Evolutionary conservation across 2,888 invertebrate genomes (phyloP), one percentile per base, ranked within the genome.

Genomic region (Oscheius sp.): DNA sequence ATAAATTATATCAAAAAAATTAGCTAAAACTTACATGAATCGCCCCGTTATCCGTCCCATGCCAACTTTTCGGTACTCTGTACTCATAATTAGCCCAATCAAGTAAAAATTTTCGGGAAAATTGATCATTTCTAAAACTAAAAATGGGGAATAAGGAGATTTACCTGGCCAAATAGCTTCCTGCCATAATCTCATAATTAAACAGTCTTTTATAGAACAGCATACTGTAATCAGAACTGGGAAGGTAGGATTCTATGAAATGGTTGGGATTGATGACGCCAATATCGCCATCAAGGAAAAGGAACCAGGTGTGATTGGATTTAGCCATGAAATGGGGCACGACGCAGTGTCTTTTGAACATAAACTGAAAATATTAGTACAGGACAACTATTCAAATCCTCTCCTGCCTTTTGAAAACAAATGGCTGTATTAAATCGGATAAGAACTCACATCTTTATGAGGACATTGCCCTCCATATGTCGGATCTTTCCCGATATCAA

Each of bases 161-260:
- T 18, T n/a, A 77, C 77, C 71, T 75, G 21, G 79, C 71, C n/a
- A 83, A 69, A 68, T 83, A 83, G 6, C 76, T 76, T 16, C 87
- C 87, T 0, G 87, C 87, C 84, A 87, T 86, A 55, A 87, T 76
- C 73, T 87, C 87, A 7, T 82, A 81, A 68, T 86, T 85, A 80
- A 85, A 84, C 29, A 87, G 80, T 7, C 87, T 77, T 29, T 86
- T 79, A 64, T 86, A 87, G 78, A 87, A 85, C 21, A 79, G 74
- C 23, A 73, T n/a, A 18, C 35, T 9, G 43, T 76, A 35, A 1
- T 23, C 3, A 13, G 23, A 12, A n/a, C 59, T 49, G 6, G 43
- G 41, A 9, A 77, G 76, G 70, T 68, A 87, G 21, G 76, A 69
- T 72, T 86, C 85, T n/a, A 86, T 56, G n/a, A 82, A 55, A 45